These are phyloP conservation scores for Scatophagus argus DNA, from an alignment of 2,113 vertebrate genomes.

Conservation along the genomic window DNA sequence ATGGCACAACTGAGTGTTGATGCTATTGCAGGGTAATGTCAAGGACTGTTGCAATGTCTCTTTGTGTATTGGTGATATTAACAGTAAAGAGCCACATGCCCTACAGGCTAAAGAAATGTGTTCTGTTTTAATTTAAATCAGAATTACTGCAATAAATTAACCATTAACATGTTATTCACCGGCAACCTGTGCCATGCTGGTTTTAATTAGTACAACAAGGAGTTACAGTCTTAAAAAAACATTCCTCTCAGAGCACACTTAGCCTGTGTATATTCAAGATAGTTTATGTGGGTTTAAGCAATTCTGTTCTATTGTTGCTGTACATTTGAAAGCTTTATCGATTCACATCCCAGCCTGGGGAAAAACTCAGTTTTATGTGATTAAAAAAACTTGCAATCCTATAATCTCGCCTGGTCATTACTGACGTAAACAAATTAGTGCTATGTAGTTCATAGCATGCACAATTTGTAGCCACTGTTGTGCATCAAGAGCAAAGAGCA, in stretches of 20 bases:
- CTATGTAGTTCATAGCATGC: slow-evolving; percentile 13
- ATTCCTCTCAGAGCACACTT: slow-evolving; percentile 16
- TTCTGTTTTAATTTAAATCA: neutral
- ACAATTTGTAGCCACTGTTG: slow-evolving; percentile 49
- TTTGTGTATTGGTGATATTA: neutral
- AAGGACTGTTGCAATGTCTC: neutral
- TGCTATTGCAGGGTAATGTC: neutral
- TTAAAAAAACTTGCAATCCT: slow-evolving; percentile 38
- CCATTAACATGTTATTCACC: slow-evolving; percentile 7
- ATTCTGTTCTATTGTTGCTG: slow-evolving; percentile 15
- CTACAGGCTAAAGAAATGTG: neutral
- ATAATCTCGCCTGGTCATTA: slow-evolving; percentile 36
- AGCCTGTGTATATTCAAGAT: slow-evolving; percentile 15
- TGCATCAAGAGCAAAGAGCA: slow-evolving; percentile 41
- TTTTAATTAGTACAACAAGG: slow-evolving; percentile 27
- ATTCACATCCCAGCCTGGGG: slow-evolving; percentile 44
- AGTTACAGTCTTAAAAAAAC: slow-evolving; percentile 27
- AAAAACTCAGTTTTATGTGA: slow-evolving; percentile 27
- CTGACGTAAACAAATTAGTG: slow-evolving; percentile 38
- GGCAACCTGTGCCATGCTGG: neutral
- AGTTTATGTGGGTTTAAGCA: slow-evolving; percentile 22
- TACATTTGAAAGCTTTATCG: slow-evolving; percentile 51
- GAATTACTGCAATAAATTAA: neutral
- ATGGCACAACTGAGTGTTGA: neutral
- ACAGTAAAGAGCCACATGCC: neutral